Evolutionary conservation across 2,113 vertebrate species (phyloP), one percentile per base, ranked within the genome.

Genomic region (Solea solea): DNA sequence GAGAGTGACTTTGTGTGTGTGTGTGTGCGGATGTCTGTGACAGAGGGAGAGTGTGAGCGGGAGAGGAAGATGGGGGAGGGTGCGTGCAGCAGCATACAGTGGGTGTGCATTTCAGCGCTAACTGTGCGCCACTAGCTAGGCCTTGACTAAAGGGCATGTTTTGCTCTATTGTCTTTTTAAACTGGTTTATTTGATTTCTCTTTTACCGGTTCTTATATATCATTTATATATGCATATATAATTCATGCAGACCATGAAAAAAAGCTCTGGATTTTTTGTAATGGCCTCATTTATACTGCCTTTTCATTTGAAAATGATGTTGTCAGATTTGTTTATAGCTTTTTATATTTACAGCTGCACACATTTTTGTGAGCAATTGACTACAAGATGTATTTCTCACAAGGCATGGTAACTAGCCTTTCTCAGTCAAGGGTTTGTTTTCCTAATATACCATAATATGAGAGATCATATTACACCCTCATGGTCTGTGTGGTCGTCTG

Each of bases 61-160:
- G 49, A 40, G 28, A 62, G 54, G 58, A 10, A 72, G 5, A 49
- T 0, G 56, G 54, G 68, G 57, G 56, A 55, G 72, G 64, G 73
- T 27, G 69, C 64, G 60, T 76, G 77, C 75, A 76, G 80, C 87
- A 76, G 74, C 55, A 68, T 55, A 72, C 65, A 63, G 59, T 81
- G 70, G 55, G 62, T 68, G 79, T 86, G 78, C 64, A 73, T 51
- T 82, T 78, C 76, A 81, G 73, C 81, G 75, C 71, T 69, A 52
- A 61, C 59, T 82, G 57, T 80, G 72, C 73, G 58, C 58, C 6
- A 67, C 81, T 87, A 88, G 88, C 83, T 85, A 86, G 69, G 40
- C 69, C 69, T 45, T 62, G 46, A 57, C 64, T 86, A 55, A 56
- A 70, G 44, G 69, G 45, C 41, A 72, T 25, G 8, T 52, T 51